Evolutionary conservation across 1,140 invertebrate species (phyloP), one percentile per base, ranked within the genome.

Genomic region (Drosophila lacteicornis): DNA sequence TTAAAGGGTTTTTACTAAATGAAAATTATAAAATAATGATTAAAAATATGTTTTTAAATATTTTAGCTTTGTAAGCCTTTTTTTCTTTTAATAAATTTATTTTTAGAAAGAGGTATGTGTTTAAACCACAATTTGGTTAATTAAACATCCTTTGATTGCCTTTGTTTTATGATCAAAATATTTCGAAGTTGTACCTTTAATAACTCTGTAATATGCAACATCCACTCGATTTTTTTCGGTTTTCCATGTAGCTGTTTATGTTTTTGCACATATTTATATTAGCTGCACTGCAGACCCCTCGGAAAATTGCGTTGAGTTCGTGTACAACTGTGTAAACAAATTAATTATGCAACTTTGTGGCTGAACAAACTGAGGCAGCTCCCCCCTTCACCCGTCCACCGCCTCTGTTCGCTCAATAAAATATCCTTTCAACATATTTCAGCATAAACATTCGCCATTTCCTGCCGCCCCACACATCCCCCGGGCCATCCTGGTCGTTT

Each of bases 311-410:
- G 49, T 55, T 75, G 84, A 59, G 86, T 82, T 82, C 66, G 76
- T 86, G 75, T 82, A 91, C 86, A 91, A 91, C 82, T 90, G 86
- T 91, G 86, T 82, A 90, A 80, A 91, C 86, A 90, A 91, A 90
- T 90, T 90, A 90, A 90, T 90, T 90, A 91, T 91, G 86, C 87
- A 90, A 78, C 76, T 71, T 53, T 77, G 62, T 68, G 73, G 75
- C 50, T 42, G 49, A 56, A 45, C 73, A 61, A 65, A 75, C 45
- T 30, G 42, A 51, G 19, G 19, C 42, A 36, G 36, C 25, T 27
- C 22, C 25, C 22, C 22, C 22, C 4, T 27, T 13, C n/a, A 6
- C 42, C 56, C 66, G 17, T 11, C 40, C 49, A 36, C 36, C 36
- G 47, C 36, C 40, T 58, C 51, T n/a, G 40, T 36, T 73, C 65